phyloP scores from a whole-genome alignment of 2,797 vertebrate genomes.

The Natrix natrix region DNA sequence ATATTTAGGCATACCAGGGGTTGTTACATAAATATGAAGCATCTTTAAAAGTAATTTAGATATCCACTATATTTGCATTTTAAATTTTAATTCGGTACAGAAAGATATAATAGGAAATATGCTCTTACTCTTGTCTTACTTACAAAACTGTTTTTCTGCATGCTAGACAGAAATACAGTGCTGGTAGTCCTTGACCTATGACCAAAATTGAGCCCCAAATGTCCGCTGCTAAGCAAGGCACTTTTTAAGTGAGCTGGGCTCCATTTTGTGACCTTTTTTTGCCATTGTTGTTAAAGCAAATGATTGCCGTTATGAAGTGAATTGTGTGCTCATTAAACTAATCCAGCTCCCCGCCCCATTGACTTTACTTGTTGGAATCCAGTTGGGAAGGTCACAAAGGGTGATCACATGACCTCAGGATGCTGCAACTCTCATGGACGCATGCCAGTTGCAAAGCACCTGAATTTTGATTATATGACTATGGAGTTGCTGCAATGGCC shows the following conservation, averaged over 20 bases:
- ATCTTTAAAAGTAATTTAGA: conserved; percentile 60
- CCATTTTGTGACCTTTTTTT: not conserved
- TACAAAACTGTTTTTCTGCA: not conserved
- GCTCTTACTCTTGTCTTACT: not conserved
- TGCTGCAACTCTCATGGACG: too few relatives aligned
- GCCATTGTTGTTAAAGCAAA: not conserved
- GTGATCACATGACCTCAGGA: too few relatives aligned
- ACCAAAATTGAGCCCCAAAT: not conserved
- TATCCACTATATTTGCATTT: conserved; percentile 58
- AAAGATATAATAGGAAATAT: conserved; percentile 31
- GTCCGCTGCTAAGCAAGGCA: not conserved
- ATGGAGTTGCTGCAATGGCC: not conserved
- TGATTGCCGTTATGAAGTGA: not conserved
- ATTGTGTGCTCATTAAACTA: not conserved
- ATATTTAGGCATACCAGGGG: too few relatives aligned
- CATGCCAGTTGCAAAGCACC: not conserved
- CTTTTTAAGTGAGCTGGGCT: not conserved
- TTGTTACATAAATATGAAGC: too few relatives aligned
- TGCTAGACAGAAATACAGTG: not conserved
- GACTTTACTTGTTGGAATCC: not conserved
- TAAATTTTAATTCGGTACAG: conserved; percentile 50
- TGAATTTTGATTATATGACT: not conserved
- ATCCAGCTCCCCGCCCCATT: not conserved
- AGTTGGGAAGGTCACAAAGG: not conserved
- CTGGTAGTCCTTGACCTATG: not conserved